These are phyloP conservation scores for Balaenoptera acutorostrata DNA, from an alignment of 2,113 vertebrate species.

Conservation along the genomic window DNA sequence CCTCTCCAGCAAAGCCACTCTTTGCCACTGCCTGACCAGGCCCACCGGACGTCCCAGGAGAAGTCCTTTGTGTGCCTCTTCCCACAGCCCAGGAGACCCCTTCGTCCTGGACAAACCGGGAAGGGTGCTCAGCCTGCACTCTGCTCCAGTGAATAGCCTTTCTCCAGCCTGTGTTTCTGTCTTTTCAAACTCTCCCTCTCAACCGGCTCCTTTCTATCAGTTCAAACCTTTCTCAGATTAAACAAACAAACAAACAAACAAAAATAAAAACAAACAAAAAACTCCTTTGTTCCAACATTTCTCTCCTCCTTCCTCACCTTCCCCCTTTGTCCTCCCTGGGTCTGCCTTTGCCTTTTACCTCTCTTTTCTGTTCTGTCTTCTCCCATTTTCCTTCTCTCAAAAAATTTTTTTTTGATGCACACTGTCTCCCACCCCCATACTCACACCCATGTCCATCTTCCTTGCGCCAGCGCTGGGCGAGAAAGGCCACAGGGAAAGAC, in stretches of 20 bases:
- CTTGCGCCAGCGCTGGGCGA: not conserved
- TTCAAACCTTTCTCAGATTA: not conserved
- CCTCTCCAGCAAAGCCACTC: not conserved
- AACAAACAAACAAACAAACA: not conserved
- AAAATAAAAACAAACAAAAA: too few relatives aligned
- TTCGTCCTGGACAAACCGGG: accelerated
- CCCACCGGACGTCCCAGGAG: not conserved
- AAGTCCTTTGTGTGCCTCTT: not conserved
- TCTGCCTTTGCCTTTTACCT: not conserved
- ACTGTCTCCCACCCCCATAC: too few relatives aligned
- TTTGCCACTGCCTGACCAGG: not conserved
- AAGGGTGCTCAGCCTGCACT: not conserved
- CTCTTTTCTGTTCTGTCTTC: not conserved
- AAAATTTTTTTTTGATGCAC: not conserved
- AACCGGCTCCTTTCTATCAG: not conserved
- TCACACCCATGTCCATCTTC: not conserved
- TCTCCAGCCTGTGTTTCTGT: not conserved
- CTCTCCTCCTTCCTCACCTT: not conserved
- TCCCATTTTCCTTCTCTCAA: not conserved
- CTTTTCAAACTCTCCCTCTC: not conserved
- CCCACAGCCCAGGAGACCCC: not conserved
- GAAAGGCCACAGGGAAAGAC: not conserved
- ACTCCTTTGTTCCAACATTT: not conserved
- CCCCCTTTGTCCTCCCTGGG: not conserved
- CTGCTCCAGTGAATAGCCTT: accelerated